Percentiles rank a stretch among this genome's conserved stretches.
phyloP scores from a whole-genome alignment of 2,113 vertebrate species.

The Chloropsis hardwickii region DNA sequence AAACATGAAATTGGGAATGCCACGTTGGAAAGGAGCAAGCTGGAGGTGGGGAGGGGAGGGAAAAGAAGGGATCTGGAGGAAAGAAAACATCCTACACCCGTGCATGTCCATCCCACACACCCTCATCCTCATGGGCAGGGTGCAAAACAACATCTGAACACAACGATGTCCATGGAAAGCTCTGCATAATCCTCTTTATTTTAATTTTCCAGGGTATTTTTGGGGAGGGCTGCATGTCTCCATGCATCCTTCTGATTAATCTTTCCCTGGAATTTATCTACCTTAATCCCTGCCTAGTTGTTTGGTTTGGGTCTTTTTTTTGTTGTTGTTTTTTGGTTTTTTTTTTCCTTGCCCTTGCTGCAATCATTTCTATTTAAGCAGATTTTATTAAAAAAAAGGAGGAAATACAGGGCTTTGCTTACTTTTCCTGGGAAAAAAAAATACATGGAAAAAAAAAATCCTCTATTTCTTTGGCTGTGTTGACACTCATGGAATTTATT shows the following conservation, averaged over 20 bases:
- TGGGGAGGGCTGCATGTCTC: neutral
- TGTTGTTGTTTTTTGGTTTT: too few relatives aligned
- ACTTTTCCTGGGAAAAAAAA: neutral
- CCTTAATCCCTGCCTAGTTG: neutral
- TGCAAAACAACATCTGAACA: rapidly evolving
- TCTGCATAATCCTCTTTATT: neutral
- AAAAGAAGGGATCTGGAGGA: neutral
- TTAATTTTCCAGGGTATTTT: neutral
- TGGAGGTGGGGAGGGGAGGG: neutral
- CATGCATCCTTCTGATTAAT: neutral
- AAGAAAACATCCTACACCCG: rapidly evolving
- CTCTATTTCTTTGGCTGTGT: neutral
- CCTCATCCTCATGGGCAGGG: neutral
- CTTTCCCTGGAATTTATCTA: neutral
- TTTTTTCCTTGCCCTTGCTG: neutral
- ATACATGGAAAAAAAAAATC: neutral
- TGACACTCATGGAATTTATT: neutral
- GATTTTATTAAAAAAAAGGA: neutral
- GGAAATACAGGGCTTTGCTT: neutral
- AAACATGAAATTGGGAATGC: neutral
- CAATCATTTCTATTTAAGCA: neutral
- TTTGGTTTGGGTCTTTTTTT: neutral
- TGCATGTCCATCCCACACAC: neutral
- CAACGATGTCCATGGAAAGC: neutral
- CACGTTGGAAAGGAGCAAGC: neutral